Evolutionary conservation across 2,888 invertebrate species (phyloP).

Genomic region (Altica lythri): DNA sequence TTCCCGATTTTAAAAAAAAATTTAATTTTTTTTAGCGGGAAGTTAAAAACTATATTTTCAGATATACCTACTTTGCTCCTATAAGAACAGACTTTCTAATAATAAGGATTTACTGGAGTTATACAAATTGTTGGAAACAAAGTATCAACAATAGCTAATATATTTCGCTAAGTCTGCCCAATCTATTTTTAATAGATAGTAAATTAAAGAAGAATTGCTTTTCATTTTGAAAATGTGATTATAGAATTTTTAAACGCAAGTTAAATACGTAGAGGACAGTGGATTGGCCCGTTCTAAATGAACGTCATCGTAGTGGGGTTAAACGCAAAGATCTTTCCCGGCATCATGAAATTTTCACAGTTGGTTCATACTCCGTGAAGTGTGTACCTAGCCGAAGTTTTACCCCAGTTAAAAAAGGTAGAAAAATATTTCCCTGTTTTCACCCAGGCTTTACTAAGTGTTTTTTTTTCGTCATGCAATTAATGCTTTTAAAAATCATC

Average conservation of each 20-base stretch:
- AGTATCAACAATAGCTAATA: too few relatives aligned
- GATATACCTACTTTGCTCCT: too few relatives aligned
- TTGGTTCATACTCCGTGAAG: slow-evolving; percentile 52
- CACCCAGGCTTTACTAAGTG: slow-evolving; percentile 24
- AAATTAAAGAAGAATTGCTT: background rate
- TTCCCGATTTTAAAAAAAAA: too few relatives aligned
- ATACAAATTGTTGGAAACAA: too few relatives aligned
- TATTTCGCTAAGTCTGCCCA: background rate
- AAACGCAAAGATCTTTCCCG: slow-evolving; percentile 49
- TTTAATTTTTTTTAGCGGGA: too few relatives aligned
- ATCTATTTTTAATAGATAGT: background rate
- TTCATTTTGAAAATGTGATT: slow-evolving; percentile 24
- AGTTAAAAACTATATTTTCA: too few relatives aligned
- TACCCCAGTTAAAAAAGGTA: slow-evolving; percentile 24
- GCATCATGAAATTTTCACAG: slow-evolving; percentile 48
- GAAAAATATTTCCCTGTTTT: slow-evolving; percentile 7
- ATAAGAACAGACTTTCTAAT: too few relatives aligned
- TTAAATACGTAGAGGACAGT: slow-evolving; percentile 45
- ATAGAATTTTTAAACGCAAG: slow-evolving; percentile 30
- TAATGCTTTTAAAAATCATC: slow-evolving; percentile 27
- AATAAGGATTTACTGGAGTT: too few relatives aligned
- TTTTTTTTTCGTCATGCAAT: slow-evolving; percentile 24
- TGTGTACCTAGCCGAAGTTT: slow-evolving; percentile 48
- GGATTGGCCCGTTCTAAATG: slow-evolving; percentile 50
- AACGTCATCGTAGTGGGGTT: slow-evolving; percentile 52